Percentiles rank a stretch among this genome's conserved stretches.
These are phyloP conservation scores for Ephydatia muelleri DNA, from an alignment of 37 sponge, comb jelly and placozoan species.

Conservation along the genomic window DNA sequence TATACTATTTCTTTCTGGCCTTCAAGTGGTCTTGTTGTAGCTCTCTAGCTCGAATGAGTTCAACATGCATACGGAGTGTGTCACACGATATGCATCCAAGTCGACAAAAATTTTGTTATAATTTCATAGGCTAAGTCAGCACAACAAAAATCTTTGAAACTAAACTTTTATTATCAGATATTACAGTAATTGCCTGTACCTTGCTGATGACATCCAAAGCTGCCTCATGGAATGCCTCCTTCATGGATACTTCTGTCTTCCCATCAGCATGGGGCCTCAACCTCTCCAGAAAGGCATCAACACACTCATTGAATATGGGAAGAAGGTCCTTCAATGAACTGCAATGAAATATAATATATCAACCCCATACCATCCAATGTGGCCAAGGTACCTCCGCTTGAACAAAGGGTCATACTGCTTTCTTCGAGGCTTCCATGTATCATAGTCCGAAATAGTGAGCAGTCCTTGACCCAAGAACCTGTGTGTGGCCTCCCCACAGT, in stretches of 20 bases:
- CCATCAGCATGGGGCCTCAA: conserved; percentile 14
- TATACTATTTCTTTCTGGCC: too few relatives aligned
- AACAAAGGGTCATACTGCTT: conserved; percentile 1
- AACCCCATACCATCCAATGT: background rate
- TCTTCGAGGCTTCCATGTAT: conserved; percentile 20
- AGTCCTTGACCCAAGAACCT: conserved; percentile 1
- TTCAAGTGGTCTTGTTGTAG: too few relatives aligned
- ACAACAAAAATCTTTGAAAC: too few relatives aligned
- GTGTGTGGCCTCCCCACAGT: background rate
- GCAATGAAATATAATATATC: too few relatives aligned
- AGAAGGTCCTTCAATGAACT: conserved; percentile 5
- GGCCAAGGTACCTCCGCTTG: conserved; percentile 7
- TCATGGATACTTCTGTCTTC: conserved; percentile 13
- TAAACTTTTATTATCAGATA: too few relatives aligned
- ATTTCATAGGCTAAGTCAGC: too few relatives aligned
- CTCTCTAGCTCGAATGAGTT: too few relatives aligned
- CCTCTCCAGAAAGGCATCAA: background rate
- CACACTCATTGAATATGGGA: background rate
- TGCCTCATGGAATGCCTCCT: background rate
- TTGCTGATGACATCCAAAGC: conserved; percentile 13
- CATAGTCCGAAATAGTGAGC: conserved; percentile 3
- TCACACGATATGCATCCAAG: too few relatives aligned
- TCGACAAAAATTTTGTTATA: too few relatives aligned
- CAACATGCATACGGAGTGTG: too few relatives aligned
- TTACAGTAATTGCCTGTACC: too few relatives aligned